A percentile compares a stretch with the other conserved stretches of the same genome.
Conservation (phyloP, 1,140 invertebrate genomes). For the Schlechtendalia chinensis region DNA sequence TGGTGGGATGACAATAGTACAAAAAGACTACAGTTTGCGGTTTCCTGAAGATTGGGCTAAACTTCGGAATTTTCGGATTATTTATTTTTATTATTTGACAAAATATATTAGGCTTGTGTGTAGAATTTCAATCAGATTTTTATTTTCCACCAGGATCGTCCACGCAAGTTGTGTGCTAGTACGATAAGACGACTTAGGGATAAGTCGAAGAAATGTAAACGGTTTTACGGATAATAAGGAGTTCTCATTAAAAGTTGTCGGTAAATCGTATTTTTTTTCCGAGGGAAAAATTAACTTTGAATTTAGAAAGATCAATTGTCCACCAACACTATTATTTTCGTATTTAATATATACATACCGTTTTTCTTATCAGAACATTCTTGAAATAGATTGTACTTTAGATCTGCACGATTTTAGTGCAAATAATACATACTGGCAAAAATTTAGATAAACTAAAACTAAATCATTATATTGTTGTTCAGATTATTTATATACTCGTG, state of each 20-base stretch:
- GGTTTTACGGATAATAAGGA: not conserved
- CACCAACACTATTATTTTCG: too few relatives aligned
- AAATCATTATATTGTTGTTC: too few relatives aligned
- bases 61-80: not conserved
- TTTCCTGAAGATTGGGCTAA: too few relatives aligned
- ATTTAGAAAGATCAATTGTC: too few relatives aligned
- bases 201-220: not conserved
- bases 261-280: slow-evolving; percentile 1
- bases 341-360: too few relatives aligned
- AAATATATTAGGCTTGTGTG: not conserved
- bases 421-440: too few relatives aligned
- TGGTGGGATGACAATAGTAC: not conserved
- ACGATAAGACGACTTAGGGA: slow-evolving; percentile 3
- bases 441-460: too few relatives aligned
- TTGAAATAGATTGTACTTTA: too few relatives aligned
- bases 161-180: not conserved
- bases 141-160: not conserved
- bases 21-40: not conserved
- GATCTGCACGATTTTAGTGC: too few relatives aligned
- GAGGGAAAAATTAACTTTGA: not conserved
- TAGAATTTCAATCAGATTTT: slow-evolving; percentile 12
- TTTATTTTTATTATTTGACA: not conserved
- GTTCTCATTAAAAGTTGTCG: slow-evolving; percentile 31
- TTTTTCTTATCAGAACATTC: too few relatives aligned
- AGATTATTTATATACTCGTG: too few relatives aligned